A percentile compares a stretch with the other conserved stretches of the same genome.
Conservation (phyloP, 2,113 vertebrate genomes). For the Castor canadensis region DNA sequence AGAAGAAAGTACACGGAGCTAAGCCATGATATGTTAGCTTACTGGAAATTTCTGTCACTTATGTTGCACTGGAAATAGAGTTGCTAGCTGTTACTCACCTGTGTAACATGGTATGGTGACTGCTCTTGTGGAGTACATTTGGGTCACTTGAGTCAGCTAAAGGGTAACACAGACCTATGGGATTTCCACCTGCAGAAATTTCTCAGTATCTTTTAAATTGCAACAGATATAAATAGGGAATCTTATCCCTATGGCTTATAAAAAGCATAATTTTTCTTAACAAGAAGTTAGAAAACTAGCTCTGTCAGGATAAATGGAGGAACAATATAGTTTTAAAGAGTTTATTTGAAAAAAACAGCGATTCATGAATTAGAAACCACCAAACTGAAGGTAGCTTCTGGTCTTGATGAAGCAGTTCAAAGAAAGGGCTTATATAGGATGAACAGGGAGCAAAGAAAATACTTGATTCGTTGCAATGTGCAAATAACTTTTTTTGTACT, state of each 20-base stretch:
- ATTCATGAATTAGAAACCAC: neutral
- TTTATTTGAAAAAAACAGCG: neutral
- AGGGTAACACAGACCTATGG: neutral
- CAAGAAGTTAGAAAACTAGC: neutral
- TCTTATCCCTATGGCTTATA: neutral
- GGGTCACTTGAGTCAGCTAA: neutral
- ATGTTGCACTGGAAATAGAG: neutral
- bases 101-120: rapidly evolving
- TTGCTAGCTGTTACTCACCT: neutral
- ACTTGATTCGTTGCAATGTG: neutral
- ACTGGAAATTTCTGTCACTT: neutral
- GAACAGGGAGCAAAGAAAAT: neutral
- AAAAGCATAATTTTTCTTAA: neutral
- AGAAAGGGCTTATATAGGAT: rapidly evolving
- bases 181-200: neutral
- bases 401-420: neutral
- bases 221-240: neutral
- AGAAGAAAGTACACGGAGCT: neutral
- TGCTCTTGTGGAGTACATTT: neutral
- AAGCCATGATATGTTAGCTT: neutral
- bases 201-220: neutral
- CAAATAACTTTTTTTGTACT: too few species aligned
- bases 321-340: neutral
- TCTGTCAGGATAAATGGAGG: neutral
- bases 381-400: neutral